A percentile compares a stretch with the other conserved stretches of the same genome.
Evolutionary conservation across 2,113 vertebrate genomes (phyloP).

Genomic region (Trematocara unimaculatum): DNA sequence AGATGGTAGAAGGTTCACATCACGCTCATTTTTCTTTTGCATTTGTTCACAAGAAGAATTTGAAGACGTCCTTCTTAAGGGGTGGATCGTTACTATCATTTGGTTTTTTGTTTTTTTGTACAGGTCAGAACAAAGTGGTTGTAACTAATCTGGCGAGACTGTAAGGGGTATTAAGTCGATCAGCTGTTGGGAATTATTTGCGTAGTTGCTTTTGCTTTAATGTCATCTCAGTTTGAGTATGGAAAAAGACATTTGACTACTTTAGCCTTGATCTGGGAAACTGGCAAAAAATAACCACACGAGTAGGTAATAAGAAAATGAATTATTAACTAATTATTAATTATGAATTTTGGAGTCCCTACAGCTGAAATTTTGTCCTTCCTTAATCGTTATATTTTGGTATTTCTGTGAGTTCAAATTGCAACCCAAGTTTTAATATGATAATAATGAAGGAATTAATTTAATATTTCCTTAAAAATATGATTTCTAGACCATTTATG

Average conservation of each 20-base stretch:
- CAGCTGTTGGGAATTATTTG: background rate
- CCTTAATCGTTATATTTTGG: background rate
- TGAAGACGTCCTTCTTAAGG: background rate
- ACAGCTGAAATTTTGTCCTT: background rate
- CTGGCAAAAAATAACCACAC: background rate
- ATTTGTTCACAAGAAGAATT: background rate
- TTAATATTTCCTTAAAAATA: background rate
- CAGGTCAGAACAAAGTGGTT: background rate
- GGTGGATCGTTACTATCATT: background rate
- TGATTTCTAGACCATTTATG: background rate
- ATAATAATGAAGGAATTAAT: background rate
- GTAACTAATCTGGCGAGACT: background rate
- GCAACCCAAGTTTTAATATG: background rate
- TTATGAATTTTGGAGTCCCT: background rate
- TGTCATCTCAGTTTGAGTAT: background rate
- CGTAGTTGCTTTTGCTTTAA: background rate
- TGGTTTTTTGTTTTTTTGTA: background rate
- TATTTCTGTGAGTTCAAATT: background rate
- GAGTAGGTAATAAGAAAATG: background rate
- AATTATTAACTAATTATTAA: background rate
- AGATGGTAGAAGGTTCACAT: background rate
- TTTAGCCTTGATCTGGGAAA: background rate
- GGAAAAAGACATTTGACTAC: fast-evolving
- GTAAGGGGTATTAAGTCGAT: background rate
- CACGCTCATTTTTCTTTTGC: no score